Conservation (phyloP, 1,140 invertebrate genomes). For the Temnothorax curvispinosus region DNA sequence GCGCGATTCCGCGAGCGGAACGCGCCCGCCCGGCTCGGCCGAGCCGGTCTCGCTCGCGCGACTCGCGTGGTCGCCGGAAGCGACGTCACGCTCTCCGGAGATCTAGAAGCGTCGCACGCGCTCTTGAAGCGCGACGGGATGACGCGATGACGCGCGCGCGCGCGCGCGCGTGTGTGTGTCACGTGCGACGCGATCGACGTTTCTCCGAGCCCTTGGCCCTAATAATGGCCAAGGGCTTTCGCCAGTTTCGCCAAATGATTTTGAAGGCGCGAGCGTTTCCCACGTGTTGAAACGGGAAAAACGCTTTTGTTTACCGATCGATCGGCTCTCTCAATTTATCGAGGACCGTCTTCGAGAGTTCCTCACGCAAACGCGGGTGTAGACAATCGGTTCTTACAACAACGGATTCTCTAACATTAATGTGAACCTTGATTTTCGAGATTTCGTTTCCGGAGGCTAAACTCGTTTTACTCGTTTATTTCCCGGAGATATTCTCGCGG, state of each 20-base stretch:
- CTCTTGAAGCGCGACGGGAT: no score
- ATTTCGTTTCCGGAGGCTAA: background rate
- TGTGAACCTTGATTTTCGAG: background rate
- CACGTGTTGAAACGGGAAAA: background rate
- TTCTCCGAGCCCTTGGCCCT: no score
- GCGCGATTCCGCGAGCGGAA: background rate
- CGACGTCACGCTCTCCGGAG: background rate
- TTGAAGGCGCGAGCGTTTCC: background rate
- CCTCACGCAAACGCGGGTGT: background rate
- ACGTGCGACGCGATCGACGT: background rate
- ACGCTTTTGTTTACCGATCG: background rate
- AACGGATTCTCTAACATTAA: no score
- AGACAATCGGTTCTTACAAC: no score
- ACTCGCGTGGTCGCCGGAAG: slow-evolving; percentile 61
- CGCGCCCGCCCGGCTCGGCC: background rate
- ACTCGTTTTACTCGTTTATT: no score
- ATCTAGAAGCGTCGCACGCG: slow-evolving; percentile 73
- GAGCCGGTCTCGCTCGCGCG: background rate
- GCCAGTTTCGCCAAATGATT: background rate
- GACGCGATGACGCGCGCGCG: no score
- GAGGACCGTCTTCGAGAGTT: background rate
- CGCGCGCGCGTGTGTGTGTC: background rate
- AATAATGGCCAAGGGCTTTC: background rate
- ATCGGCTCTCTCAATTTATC: background rate
- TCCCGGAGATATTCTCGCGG: no score